A percentile compares a stretch with the other conserved stretches of the same genome.
Conservation (phyloP, 2,797 vertebrate species). For the Mormyrus proboscirostris region DNA sequence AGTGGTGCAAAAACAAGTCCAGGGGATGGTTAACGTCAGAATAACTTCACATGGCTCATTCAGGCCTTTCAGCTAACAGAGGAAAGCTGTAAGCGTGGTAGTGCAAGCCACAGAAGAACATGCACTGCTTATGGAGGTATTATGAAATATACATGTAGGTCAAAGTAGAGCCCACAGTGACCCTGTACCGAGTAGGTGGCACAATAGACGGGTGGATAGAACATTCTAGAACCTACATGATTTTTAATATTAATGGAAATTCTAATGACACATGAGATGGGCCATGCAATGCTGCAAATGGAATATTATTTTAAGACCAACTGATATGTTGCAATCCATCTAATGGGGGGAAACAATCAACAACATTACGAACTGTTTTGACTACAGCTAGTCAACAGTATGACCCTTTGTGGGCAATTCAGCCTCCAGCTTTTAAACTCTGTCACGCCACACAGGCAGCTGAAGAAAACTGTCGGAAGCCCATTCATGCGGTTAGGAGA, state of each 20-base stretch:
- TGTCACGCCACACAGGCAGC: not conserved
- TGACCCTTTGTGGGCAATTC: not conserved
- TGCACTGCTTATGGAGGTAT: not conserved
- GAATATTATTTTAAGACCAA: not conserved
- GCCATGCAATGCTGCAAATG: not conserved
- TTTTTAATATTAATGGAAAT: not conserved
- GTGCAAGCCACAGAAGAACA: not conserved
- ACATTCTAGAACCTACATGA: not conserved
- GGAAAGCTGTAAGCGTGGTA: not conserved
- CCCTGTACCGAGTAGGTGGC: not conserved
- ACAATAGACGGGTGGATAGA: not conserved
- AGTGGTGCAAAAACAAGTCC: constrained; percentile 25
- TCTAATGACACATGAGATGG: not conserved
- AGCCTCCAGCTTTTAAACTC: constrained; percentile 10
- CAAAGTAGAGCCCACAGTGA: not conserved
- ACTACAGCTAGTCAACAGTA: not conserved
- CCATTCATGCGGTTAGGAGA: constrained; percentile 8
- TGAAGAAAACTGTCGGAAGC: not conserved
- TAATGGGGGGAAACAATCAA: not conserved
- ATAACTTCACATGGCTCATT: not conserved
- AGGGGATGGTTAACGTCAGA: not conserved
- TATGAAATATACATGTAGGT: not conserved
- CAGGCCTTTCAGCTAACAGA: not conserved
- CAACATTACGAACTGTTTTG: not conserved
- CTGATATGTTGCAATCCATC: not conserved